A percentile compares a stretch with the other conserved stretches of the same genome.
Evolutionary conservation across 2,113 vertebrate species (phyloP).

Genomic region (Hiodon tergisus): DNA sequence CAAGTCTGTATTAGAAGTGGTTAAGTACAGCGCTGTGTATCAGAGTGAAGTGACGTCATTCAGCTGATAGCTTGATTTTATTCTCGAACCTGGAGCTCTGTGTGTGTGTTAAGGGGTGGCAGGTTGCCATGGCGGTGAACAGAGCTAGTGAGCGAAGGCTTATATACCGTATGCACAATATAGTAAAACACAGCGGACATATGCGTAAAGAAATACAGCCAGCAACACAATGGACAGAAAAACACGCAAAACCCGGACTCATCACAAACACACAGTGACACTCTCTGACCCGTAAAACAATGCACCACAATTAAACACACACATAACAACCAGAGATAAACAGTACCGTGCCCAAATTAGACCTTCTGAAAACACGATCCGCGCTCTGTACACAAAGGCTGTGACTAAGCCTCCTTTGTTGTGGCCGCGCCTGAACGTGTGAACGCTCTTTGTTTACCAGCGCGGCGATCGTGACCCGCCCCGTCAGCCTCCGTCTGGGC

Average conservation of each 20-base stretch:
- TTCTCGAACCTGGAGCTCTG: background rate
- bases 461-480: background rate
- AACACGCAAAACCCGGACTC: background rate
- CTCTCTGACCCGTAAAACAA: background rate
- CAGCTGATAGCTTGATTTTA: no score
- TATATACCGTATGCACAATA: no score
- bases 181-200: no score
- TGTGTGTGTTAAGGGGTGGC: background rate
- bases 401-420: constrained; percentile 1
- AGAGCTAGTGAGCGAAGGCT: no score
- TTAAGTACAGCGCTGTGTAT: no score
- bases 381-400: background rate
- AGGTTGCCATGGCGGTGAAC: no score
- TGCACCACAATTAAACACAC: background rate
- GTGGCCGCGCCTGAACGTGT: background rate
- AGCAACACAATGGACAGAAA: background rate
- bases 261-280: background rate
- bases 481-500: background rate
- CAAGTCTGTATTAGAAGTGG: background rate
- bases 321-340: constrained; percentile 1
- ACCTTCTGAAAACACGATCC: background rate
- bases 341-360: background rate
- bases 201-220: background rate
- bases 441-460: background rate
- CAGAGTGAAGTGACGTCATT: no score